Conservation (phyloP, 2,888 invertebrate species). For the Shargacucullia verbasci region DNA sequence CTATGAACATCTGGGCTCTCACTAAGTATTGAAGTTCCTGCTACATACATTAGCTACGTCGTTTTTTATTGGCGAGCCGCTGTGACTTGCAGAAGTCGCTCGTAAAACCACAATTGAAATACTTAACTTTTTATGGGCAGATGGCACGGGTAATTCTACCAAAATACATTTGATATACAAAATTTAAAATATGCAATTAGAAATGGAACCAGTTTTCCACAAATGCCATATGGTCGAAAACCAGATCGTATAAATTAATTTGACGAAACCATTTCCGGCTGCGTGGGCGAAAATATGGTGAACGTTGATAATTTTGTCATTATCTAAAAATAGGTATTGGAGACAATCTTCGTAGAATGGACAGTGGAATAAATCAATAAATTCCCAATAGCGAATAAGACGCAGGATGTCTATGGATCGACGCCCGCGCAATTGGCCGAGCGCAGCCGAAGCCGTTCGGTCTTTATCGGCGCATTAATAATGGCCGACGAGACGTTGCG, state of each 20-base stretch:
- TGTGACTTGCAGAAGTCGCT: constrained; percentile 30
- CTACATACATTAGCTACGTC: constrained; percentile 37
- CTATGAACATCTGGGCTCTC: constrained; percentile 49
- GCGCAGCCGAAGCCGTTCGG: constrained; percentile 53
- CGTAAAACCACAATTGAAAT: constrained; percentile 30
- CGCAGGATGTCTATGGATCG: constrained; percentile 47
- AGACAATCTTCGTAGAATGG: constrained; percentile 17
- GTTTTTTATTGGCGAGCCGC: constrained; percentile 18
- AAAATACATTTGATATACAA: constrained; percentile 23
- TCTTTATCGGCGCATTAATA: constrained; percentile 65
- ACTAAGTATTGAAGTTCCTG: constrained; percentile 37
- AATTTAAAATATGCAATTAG: constrained; percentile 41
- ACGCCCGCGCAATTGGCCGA: constrained; percentile 58
- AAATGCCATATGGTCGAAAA: constrained; percentile 32
- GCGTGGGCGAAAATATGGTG: constrained; percentile 45
- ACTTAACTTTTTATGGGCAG: constrained; percentile 41
- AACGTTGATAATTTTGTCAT: constrained; percentile 45
- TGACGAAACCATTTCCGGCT: constrained; percentile 50
- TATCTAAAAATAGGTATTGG: constrained; percentile 31
- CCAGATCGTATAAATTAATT: constrained; percentile 31
- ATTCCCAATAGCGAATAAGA: constrained; percentile 49
- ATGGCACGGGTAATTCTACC: constrained; percentile 22
- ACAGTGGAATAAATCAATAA: constrained; percentile 49
- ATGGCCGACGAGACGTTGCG: constrained; percentile 54
- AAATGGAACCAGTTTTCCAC: constrained; percentile 42